These are phyloP conservation scores for Erethizon dorsatum DNA, from an alignment of 2,797 vertebrate genomes.

Conservation along the genomic window DNA sequence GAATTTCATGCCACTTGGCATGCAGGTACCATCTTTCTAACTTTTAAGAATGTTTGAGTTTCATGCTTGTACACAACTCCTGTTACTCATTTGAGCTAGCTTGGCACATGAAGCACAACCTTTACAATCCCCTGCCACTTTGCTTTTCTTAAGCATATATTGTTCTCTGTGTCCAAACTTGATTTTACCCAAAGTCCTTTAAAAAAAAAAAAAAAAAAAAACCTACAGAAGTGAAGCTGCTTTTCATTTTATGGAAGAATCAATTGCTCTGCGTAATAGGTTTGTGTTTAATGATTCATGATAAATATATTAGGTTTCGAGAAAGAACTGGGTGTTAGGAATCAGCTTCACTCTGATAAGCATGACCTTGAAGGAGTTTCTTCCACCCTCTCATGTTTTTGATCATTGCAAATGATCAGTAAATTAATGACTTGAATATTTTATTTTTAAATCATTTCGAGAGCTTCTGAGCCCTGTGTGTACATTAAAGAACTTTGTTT, in stretches of 20 bases:
- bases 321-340: constrained; percentile 33
- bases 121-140: neutral
- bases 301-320: constrained; percentile 74
- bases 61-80: neutral
- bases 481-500: neutral
- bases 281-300: constrained; percentile 83
- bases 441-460: constrained; percentile 59
- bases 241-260: constrained; percentile 76
- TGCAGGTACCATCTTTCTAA: neutral
- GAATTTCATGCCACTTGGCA: neutral
- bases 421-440: constrained; percentile 74
- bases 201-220: neutral
- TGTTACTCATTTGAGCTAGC: neutral
- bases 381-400: neutral
- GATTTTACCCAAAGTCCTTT: constrained; percentile 60
- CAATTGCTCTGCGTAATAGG: constrained; percentile 71
- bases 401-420: constrained; percentile 47
- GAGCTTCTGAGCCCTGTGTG: neutral
- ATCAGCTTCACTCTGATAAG: constrained; percentile 57
- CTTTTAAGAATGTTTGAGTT: neutral
- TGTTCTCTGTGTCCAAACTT: constrained; percentile 47
- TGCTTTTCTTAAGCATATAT: neutral
- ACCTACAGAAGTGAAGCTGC: neutral
- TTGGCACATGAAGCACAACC: neutral
- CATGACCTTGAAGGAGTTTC: constrained; percentile 73